These are phyloP conservation scores for Eupsittula cactorum DNA, from an alignment of 2,113 vertebrate species.

Conservation along the genomic window DNA sequence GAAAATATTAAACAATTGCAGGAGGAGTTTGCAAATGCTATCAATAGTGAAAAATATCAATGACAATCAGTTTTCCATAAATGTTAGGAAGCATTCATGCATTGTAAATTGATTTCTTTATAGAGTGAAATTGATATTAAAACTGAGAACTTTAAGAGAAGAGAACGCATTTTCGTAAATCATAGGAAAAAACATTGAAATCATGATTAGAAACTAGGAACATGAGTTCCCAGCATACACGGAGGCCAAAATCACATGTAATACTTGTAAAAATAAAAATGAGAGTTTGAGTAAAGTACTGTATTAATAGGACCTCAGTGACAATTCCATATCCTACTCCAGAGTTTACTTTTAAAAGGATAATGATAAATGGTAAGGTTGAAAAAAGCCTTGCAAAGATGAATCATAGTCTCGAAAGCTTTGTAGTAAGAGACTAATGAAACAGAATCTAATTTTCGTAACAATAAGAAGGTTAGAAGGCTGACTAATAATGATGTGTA, in stretches of 20 bases:
- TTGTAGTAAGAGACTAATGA: background rate
- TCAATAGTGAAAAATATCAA: background rate
- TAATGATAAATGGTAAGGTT: background rate
- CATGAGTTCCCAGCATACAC: background rate
- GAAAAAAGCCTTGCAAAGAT: conserved; percentile 1
- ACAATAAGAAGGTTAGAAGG: conserved; percentile 5
- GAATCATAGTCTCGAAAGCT: background rate
- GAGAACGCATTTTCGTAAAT: background rate
- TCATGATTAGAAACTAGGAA: background rate
- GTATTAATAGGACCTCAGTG: background rate
- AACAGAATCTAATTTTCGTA: conserved; percentile 23
- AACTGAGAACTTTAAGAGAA: background rate
- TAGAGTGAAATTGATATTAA: background rate
- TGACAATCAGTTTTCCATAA: background rate
- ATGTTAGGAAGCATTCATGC: background rate
- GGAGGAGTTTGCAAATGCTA: background rate
- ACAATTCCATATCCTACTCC: background rate
- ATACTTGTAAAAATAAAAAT: background rate
- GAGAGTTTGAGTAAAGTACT: background rate
- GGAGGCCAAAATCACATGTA: background rate
- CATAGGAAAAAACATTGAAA: background rate
- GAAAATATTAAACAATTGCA: background rate
- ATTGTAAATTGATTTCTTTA: background rate
- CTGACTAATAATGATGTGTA: background rate
- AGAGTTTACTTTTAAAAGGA: background rate